phyloP scores from a whole-genome alignment of 2,888 invertebrate species.

The Eilema depressum region DNA sequence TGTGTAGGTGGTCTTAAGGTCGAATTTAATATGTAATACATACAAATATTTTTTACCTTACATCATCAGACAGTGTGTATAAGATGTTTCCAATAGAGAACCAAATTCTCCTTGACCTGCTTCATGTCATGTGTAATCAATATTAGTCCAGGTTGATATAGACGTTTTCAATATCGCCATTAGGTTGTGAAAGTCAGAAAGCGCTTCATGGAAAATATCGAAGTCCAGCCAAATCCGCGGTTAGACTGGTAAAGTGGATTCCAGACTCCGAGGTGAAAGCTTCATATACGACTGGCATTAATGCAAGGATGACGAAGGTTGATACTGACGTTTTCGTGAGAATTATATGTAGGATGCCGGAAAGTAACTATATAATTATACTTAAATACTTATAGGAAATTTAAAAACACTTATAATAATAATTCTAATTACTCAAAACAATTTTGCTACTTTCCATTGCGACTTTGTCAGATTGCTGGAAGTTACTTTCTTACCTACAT shows the following conservation, averaged over 20 bases:
- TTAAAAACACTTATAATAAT: not conserved
- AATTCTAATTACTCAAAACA: constrained; percentile 33
- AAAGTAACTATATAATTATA: not conserved
- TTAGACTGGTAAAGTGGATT: no score
- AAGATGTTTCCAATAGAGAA: constrained; percentile 16
- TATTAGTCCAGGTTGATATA: constrained; percentile 22
- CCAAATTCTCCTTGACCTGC: constrained; percentile 45
- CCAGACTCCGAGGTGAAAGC: no score
- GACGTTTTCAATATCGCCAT: constrained; percentile 10
- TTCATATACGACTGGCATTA: no score
- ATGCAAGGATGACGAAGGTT: not conserved
- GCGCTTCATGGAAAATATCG: no score
- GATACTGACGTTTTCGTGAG: not conserved
- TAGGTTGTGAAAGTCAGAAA: not conserved
- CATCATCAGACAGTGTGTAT: constrained; percentile 30
- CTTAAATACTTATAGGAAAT: constrained; percentile 3
- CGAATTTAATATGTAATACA: constrained; percentile 37
- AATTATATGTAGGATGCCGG: not conserved
- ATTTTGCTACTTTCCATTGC: constrained; percentile 41
- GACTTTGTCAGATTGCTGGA: constrained; percentile 21
- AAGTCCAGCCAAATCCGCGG: no score
- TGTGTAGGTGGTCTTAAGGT: constrained; percentile 51
- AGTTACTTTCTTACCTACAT: constrained; percentile 39
- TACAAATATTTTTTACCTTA: constrained; percentile 45
- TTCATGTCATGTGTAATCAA: constrained; percentile 32